Conservation (phyloP, 2,888 invertebrate genomes). For the Abrostola tripartita region DNA sequence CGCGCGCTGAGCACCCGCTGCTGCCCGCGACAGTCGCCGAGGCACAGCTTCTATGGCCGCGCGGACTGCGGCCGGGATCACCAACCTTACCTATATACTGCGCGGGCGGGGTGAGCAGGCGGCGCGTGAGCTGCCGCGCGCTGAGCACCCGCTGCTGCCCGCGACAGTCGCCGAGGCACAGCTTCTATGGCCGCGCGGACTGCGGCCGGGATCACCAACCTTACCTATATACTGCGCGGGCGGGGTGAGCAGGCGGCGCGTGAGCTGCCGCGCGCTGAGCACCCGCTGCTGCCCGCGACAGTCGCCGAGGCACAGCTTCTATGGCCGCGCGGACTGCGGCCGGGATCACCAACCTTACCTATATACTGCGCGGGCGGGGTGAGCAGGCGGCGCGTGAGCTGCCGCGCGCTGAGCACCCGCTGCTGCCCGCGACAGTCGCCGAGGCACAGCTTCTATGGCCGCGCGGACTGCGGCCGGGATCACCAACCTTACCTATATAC, state of each 20-base stretch:
- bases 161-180: conserved; percentile 56
- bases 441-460: conserved; percentile 47
- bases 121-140: conserved; percentile 60
- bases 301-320: conserved; percentile 56
- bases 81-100: conserved; percentile 53
- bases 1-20: no score
- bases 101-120: conserved; percentile 31
- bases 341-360: no score
- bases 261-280: conserved; percentile 57
- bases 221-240: conserved; percentile 49
- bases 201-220: no score
- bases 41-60: conserved; percentile 46
- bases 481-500: conserved; percentile 54
- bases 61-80: conserved; percentile 57
- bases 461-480: conserved; percentile 36
- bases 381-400: conserved; percentile 51
- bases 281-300: conserved; percentile 53
- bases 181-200: conserved; percentile 46
- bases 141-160: conserved; percentile 53
- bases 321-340: conserved; percentile 43
- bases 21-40: conserved; percentile 58
- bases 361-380: conserved; percentile 34
- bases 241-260: conserved; percentile 46
- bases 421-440: conserved; percentile 58
- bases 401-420: conserved; percentile 58